Conservation (phyloP, 2,797 vertebrate genomes). For the Acanthurus leucopareius region DNA sequence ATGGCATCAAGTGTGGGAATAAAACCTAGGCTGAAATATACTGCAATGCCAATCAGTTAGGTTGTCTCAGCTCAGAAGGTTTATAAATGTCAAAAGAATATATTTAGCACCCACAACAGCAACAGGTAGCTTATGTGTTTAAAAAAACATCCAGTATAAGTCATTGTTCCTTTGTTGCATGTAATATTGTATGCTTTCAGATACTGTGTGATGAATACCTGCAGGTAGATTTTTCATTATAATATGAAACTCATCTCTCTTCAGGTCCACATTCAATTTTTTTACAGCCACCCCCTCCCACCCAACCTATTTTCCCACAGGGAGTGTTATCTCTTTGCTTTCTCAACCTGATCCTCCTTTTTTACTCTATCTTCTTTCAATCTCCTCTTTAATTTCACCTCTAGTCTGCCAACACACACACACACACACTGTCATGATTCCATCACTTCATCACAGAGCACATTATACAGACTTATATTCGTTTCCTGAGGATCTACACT, state of each 20-base stretch:
- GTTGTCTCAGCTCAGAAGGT: background rate
- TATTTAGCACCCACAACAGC: background rate
- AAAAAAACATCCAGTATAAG: conserved; percentile 4
- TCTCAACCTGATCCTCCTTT: conserved; percentile 56
- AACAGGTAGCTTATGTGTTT: conserved; percentile 17
- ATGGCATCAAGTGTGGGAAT: background rate
- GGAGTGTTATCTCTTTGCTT: conserved; percentile 60
- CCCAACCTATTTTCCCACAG: conserved; percentile 7
- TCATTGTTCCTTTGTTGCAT: background rate
- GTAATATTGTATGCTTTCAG: conserved; percentile 40
- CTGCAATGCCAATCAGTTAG: background rate
- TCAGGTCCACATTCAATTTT: conserved; percentile 7
- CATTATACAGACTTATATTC: too few relatives aligned
- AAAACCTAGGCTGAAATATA: background rate
- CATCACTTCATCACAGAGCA: too few relatives aligned
- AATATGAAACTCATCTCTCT: conserved; percentile 43
- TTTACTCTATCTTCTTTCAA: conserved; percentile 41
- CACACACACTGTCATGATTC: too few relatives aligned
- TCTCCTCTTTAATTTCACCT: conserved; percentile 58
- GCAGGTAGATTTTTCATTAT: conserved; percentile 62
- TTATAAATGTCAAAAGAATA: background rate
- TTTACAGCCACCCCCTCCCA: background rate
- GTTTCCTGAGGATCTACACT: too few relatives aligned
- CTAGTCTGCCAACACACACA: background rate
- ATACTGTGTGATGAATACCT: conserved; percentile 45